A percentile compares a stretch with the other conserved stretches of the same genome.
phyloP scores from a whole-genome alignment of 1,140 invertebrate species.

The Drosophila watanabei region DNA sequence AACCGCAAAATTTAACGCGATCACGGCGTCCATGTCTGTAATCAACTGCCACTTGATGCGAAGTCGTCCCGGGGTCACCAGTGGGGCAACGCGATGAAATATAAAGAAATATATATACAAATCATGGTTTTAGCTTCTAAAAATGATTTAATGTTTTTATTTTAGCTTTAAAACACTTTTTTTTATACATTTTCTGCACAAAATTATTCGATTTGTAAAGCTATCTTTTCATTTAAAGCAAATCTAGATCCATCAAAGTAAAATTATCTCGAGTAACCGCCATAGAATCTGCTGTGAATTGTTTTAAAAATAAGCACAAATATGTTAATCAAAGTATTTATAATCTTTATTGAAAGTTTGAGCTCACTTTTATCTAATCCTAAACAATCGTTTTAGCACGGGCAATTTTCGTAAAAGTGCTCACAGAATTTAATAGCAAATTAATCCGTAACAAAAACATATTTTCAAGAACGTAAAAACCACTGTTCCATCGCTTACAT shows the following conservation, averaged over 20 bases:
- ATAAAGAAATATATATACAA: background rate
- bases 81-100: background rate
- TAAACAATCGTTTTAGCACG: background rate
- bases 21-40: constrained; percentile 53
- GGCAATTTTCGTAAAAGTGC: background rate
- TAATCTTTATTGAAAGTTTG: background rate
- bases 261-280: background rate
- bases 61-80: constrained; percentile 21
- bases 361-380: background rate
- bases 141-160: background rate
- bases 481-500: constrained; percentile 50
- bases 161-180: background rate
- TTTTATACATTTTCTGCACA: background rate
- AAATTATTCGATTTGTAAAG: background rate
- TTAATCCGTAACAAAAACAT: constrained; percentile 12
- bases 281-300: background rate
- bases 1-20: constrained; percentile 49
- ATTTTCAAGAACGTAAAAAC: constrained; percentile 19
- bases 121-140: no score
- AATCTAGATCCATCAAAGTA: background rate
- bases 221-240: background rate
- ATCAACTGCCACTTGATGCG: constrained; percentile 60
- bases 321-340: background rate
- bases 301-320: background rate
- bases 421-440: constrained; percentile 9